Evolutionary conservation across 2,888 invertebrate species (phyloP).

Genomic region (Melipona beecheii): DNA sequence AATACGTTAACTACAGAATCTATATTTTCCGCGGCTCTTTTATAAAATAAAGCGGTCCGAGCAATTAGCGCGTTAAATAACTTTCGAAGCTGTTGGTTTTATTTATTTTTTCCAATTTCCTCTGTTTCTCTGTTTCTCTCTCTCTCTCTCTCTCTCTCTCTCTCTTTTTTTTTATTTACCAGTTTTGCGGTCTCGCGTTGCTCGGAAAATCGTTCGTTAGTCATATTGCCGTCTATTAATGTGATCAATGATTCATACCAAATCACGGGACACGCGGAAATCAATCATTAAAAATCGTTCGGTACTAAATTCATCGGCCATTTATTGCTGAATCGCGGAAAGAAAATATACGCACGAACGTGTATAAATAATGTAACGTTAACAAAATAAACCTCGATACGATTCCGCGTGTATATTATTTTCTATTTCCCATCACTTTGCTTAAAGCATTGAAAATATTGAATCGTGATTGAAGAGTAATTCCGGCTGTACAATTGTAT

Average conservation of each 20-base stretch:
- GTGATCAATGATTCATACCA: constrained; percentile 3
- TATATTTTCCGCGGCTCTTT: constrained; percentile 53
- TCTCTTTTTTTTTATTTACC: constrained; percentile 18
- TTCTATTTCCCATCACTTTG: constrained; percentile 5
- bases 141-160: neutral
- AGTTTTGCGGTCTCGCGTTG: neutral
- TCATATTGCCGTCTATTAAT: neutral
- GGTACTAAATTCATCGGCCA: neutral
- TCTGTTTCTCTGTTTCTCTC: neutral
- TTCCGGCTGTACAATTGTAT: constrained; percentile 1
- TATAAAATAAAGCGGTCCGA: constrained; percentile 33
- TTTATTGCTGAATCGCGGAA: neutral
- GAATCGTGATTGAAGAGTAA: constrained; percentile 15
- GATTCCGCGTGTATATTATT: constrained; percentile 1
- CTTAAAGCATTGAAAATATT: constrained; percentile 1
- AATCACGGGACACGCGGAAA: neutral
- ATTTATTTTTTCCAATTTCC: constrained; percentile 14
- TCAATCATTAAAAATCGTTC: constrained; percentile 12
- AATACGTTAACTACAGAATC: constrained; percentile 39
- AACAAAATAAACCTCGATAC: constrained; percentile 7
- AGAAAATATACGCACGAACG: neutral
- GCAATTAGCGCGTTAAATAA: constrained; percentile 56
- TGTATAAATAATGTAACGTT: constrained; percentile 10
- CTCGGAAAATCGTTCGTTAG: constrained; percentile 17
- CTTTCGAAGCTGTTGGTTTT: constrained; percentile 8